Percentiles rank a stretch among this genome's conserved stretches.
These are phyloP conservation scores for Epinephelus coioides DNA, from an alignment of 2,797 vertebrate species.

Conservation along the genomic window DNA sequence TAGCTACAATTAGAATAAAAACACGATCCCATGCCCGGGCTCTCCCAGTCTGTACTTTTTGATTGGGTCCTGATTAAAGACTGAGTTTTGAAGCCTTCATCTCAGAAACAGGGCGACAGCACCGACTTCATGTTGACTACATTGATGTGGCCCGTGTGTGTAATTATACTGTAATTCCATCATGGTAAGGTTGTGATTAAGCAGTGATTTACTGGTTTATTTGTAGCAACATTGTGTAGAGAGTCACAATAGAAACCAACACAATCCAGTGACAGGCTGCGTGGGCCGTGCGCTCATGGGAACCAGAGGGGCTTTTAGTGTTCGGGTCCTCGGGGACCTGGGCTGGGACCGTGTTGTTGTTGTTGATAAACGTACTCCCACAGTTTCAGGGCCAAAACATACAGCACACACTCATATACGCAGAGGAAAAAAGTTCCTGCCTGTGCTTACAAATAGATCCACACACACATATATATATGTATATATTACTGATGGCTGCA, in stretches of 20 bases:
- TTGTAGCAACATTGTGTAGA: conserved; percentile 65
- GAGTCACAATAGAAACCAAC: conserved; percentile 66
- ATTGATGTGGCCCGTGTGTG: conserved; percentile 66
- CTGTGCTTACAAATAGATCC: not conserved
- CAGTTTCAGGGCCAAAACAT: conserved; percentile 57
- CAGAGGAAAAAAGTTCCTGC: not conserved
- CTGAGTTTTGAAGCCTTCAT: conserved; percentile 43
- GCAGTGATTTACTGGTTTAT: conserved; percentile 67
- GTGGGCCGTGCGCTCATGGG: conserved; percentile 66
- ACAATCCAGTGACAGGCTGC: conserved; percentile 48
- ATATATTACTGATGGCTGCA: not conserved
- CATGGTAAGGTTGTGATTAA: conserved; percentile 68
- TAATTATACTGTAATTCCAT: conserved; percentile 70
- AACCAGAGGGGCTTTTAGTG: conserved; percentile 63
- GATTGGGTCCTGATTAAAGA: conserved; percentile 70
- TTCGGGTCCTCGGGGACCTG: conserved; percentile 51
- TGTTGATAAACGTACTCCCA: conserved; percentile 67
- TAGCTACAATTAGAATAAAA: conserved; percentile 47
- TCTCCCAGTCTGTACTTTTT: conserved; percentile 49
- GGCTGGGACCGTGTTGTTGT: conserved; percentile 52
- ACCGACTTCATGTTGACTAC: conserved; percentile 48
- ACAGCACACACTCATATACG: conserved; percentile 17
- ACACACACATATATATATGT: no score
- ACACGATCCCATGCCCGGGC: not conserved
- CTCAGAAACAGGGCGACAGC: conserved; percentile 41